phyloP scores from a whole-genome alignment of 1,140 invertebrate species.

The Lasaia peninsularis region DNA sequence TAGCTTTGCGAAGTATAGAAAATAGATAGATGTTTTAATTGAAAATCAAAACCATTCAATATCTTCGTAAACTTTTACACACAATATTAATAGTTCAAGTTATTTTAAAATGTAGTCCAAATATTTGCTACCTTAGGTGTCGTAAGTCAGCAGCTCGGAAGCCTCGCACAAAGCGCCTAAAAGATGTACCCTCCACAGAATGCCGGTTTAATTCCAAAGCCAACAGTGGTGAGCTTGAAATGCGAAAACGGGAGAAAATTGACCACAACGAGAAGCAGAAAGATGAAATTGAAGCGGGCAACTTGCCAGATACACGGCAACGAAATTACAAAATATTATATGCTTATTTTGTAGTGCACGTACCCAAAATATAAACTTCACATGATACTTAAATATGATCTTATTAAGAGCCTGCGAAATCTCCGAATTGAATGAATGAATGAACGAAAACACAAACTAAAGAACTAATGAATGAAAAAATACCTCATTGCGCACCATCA shows the following conservation, averaged over 20 bases:
- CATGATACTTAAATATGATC: background rate
- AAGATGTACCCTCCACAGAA: slow-evolving; percentile 12
- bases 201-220: slow-evolving; percentile 40
- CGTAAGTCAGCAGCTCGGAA: slow-evolving; percentile 6
- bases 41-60: no score
- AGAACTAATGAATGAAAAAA: no score
- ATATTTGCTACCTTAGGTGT: slow-evolving; percentile 4
- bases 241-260: slow-evolving; percentile 44
- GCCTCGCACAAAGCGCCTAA: background rate
- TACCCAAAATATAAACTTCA: background rate
- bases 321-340: slow-evolving; percentile 66
- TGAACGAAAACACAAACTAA: no score
- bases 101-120: background rate
- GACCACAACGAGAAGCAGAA: slow-evolving; percentile 60
- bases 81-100: no score
- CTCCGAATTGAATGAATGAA: no score
- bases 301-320: slow-evolving; percentile 44
- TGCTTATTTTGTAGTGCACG: slow-evolving; percentile 43
- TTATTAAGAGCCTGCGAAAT: no score
- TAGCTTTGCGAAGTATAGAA: no score
- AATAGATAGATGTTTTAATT: no score
- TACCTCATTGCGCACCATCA: no score
- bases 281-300: slow-evolving; percentile 71
- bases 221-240: slow-evolving; percentile 37
- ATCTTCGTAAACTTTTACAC: no score